Evolutionary conservation across 2,113 vertebrate genomes (phyloP).

Genomic region (Isurus oxyrinchus): DNA sequence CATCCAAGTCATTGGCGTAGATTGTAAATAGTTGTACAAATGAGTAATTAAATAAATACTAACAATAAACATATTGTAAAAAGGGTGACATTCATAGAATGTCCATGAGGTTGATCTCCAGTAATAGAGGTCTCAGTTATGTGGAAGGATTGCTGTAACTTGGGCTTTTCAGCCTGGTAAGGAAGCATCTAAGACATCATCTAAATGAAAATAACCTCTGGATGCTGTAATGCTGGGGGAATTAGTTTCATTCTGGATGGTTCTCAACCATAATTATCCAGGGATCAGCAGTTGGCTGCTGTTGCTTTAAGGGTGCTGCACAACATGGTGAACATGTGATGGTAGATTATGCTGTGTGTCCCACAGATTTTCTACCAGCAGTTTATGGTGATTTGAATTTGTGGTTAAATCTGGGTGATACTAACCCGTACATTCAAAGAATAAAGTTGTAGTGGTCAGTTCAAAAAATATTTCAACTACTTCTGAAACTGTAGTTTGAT

Average conservation of each 20-base stretch:
- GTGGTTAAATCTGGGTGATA: background rate
- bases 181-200: background rate
- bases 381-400: background rate
- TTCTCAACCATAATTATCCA: background rate
- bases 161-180: background rate
- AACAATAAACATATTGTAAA: background rate
- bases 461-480: background rate
- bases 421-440: background rate
- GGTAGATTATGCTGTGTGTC: background rate
- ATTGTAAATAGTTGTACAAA: too few species aligned
- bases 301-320: background rate
- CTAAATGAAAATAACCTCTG: background rate
- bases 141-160: background rate
- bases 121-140: background rate
- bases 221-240: background rate
- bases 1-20: too few species aligned
- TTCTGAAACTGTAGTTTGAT: background rate
- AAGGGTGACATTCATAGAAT: background rate
- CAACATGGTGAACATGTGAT: background rate
- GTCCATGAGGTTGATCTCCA: background rate
- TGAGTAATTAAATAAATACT: too few species aligned
- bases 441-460: background rate
- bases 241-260: background rate
- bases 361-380: background rate
- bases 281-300: background rate